Evolutionary conservation across 1,140 invertebrate genomes (phyloP), one percentile per base, ranked within the genome.

Genomic region (Gonatopus flavifemur): DNA sequence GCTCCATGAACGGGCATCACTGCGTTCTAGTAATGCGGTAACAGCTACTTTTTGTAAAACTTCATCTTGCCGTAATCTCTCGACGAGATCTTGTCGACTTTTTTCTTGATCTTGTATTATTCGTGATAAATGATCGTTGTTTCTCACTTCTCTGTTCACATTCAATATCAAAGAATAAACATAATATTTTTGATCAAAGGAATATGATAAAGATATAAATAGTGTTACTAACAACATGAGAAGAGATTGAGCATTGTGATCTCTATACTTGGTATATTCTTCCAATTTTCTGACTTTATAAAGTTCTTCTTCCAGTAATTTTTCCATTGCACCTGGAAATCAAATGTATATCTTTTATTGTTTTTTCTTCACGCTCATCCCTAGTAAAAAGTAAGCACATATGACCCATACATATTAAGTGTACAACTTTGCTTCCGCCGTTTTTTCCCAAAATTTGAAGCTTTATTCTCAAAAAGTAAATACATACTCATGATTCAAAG

Each of bases 1-100:
- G 60, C 88, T 85, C 83, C 86, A 87, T 49, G 84, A 85, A 63
- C 86, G 82, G 8, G 87, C 80, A 77, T 92, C 90, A 55, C 86
- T 85, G 64, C 84, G 81, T 74, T 89, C 85, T 45, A 90, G 70
- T 18, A 92, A 70, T 9, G 85, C 82, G 47, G 86, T 83, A 25
- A 92, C 86, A 5, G 87, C 84, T 33, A 83, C 84, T 72, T 86
- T 88, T 69, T 92, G 89, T 20, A 90, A 65, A 51, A 86, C 82
- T 64, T 85, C 85, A 64, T 88, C 84, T 62, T 84, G 78, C 56
- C 83, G 76, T 45, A 89, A 67, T 64, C 81, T 79, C 24, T 79
- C 74, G 9, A 88, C 73, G 40, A 88, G 69, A 57, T 78, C 72
- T 53, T 80, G 74, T 30, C 83, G 82, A 31, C 80, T 79, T 52